Conservation (phyloP, 2,888 invertebrate genomes). For the Germaria angustata region DNA sequence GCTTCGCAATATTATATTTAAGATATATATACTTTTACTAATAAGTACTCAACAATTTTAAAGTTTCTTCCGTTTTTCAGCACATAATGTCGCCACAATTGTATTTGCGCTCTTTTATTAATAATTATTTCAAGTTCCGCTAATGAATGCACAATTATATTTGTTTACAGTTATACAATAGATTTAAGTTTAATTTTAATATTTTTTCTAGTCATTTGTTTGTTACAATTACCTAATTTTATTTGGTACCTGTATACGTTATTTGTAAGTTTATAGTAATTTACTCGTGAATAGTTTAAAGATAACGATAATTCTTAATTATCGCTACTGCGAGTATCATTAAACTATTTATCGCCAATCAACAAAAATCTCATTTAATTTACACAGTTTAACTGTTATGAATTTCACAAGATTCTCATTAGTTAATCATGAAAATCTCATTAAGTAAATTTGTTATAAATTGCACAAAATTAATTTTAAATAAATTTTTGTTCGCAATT, state of each 20-base stretch:
- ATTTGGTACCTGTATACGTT: constrained; percentile 55
- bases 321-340: background rate
- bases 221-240: constrained; percentile 55
- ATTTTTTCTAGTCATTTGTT: constrained; percentile 54
- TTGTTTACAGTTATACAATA: background rate
- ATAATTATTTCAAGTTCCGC: background rate
- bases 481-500: background rate
- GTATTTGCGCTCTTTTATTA: constrained; percentile 6
- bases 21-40: background rate
- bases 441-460: constrained; percentile 13
- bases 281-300: background rate
- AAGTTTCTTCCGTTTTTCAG: background rate
- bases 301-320: background rate
- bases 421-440: constrained; percentile 6
- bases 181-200: too few relatives aligned
- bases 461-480: constrained; percentile 23
- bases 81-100: background rate
- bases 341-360: constrained; percentile 8
- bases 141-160: constrained; percentile 31
- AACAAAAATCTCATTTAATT: constrained; percentile 35
- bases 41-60: background rate
- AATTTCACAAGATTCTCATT: constrained; percentile 62
- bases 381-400: constrained; percentile 32
- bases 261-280: constrained; percentile 7
- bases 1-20: constrained; percentile 12